phyloP scores from a whole-genome alignment of 2,113 vertebrate species.

The Bolborhynchus lineola region DNA sequence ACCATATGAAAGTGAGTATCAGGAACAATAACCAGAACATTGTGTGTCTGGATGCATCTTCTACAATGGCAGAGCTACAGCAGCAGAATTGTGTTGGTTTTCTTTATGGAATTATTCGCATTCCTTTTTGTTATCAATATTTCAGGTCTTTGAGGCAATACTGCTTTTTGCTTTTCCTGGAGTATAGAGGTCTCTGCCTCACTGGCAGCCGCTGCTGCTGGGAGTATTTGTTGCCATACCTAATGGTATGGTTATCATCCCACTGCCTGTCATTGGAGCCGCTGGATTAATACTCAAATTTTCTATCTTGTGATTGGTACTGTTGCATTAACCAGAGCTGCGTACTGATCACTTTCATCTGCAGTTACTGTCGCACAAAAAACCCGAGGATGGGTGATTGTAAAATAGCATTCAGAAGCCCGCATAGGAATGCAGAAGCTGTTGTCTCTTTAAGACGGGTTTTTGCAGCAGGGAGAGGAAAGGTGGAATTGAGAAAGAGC shows the following conservation, averaged over 20 bases:
- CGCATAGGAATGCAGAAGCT: not conserved
- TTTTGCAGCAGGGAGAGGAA: not conserved
- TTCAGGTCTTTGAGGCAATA: not conserved
- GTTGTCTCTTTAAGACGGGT: not conserved
- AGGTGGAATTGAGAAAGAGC: not conserved
- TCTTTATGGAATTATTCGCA: not conserved
- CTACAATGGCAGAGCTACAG: not conserved
- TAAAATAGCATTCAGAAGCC: not conserved
- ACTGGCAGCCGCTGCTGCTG: not conserved
- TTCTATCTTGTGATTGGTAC: not conserved
- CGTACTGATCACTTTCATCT: not conserved
- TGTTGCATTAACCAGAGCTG: not conserved
- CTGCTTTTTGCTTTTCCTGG: not conserved
- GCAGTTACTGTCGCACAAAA: not conserved
- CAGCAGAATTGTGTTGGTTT: not conserved
- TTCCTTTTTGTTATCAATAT: not conserved
- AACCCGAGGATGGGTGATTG: not conserved
- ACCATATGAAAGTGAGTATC: not conserved
- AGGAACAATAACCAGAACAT: not conserved
- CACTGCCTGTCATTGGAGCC: not conserved
- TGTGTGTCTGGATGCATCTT: not conserved
- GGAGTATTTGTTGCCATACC: not conserved
- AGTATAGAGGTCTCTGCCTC: not conserved
- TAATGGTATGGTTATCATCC: not conserved
- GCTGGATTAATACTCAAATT: not conserved